These are phyloP conservation scores for Egretta garzetta DNA, from an alignment of 2,113 vertebrate species.

Conservation along the genomic window DNA sequence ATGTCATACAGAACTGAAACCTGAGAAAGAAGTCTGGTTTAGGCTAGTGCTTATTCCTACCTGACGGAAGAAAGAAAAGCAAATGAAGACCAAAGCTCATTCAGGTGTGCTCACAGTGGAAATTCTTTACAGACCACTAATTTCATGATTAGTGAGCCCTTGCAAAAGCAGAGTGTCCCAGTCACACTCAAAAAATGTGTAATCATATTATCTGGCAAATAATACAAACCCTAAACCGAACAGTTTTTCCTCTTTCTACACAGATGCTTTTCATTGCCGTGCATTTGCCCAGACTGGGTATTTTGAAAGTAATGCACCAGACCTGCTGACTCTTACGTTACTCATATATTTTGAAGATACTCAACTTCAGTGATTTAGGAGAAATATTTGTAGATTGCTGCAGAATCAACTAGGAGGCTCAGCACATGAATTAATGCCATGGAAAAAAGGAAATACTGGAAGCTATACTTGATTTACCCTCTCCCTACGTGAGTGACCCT, in stretches of 20 bases:
- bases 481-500: not conserved
- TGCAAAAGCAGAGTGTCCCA: not conserved
- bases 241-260: not conserved
- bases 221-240: not conserved
- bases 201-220: not conserved
- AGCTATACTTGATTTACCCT: not conserved
- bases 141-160: not conserved
- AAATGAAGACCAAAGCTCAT: not conserved
- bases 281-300: not conserved
- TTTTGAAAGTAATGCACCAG: not conserved
- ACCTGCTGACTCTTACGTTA: not conserved
- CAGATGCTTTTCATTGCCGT: not conserved
- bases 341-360: not conserved
- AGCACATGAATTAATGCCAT: not conserved
- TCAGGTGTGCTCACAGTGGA: not conserved
- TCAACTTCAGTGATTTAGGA: not conserved
- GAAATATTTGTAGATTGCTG: not conserved
- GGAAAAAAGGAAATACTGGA: not conserved
- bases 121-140: not conserved
- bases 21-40: not conserved
- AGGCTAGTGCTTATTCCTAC: not conserved
- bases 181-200: not conserved
- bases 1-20: not conserved
- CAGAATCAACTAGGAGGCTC: not conserved
- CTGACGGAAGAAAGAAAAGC: not conserved